Conservation (phyloP, 2,888 invertebrate genomes). For the Alsophila aescularia region DNA sequence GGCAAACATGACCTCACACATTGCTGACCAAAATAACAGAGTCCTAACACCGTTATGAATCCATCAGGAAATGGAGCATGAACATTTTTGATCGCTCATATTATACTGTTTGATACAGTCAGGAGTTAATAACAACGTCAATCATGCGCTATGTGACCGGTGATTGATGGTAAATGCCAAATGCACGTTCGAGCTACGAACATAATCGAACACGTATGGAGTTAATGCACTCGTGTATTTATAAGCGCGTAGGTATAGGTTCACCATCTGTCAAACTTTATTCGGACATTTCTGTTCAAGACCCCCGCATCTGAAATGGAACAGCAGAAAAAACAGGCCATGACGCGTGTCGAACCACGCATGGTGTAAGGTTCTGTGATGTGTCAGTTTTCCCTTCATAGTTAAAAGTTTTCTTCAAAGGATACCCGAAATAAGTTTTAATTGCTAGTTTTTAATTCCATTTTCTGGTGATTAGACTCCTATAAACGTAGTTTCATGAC, state of each 20-base stretch:
- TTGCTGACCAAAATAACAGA: conserved; percentile 49
- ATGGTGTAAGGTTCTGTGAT: too few species aligned
- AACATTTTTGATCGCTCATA: conserved; percentile 48
- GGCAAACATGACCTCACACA: conserved; percentile 58
- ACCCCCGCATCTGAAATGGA: too few species aligned
- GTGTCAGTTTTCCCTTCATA: too few species aligned
- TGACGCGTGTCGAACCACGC: too few species aligned
- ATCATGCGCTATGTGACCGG: conserved; percentile 37
- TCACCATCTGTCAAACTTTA: conserved; percentile 9
- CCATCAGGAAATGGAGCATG: conserved; percentile 57
- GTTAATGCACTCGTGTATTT: conserved; percentile 75
- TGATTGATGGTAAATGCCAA: conserved; percentile 45
- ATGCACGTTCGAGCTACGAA: conserved; percentile 47
- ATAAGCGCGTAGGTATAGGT: conserved; percentile 53
- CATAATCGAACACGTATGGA: conserved; percentile 64
- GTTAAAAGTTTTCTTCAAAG: too few species aligned
- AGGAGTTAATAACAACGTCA: conserved; percentile 33
- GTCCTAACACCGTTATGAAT: conserved; percentile 53
- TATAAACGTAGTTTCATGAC: too few species aligned
- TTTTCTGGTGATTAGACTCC: too few species aligned
- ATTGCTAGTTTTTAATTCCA: too few species aligned
- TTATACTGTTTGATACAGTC: conserved; percentile 33
- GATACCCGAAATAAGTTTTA: too few species aligned
- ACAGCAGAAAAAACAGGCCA: too few species aligned
- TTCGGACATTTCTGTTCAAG: conserved; percentile 2